A percentile compares a stretch with the other conserved stretches of the same genome.
phyloP scores from a whole-genome alignment of 2,888 invertebrate species.

The Agriotes lineatus region DNA sequence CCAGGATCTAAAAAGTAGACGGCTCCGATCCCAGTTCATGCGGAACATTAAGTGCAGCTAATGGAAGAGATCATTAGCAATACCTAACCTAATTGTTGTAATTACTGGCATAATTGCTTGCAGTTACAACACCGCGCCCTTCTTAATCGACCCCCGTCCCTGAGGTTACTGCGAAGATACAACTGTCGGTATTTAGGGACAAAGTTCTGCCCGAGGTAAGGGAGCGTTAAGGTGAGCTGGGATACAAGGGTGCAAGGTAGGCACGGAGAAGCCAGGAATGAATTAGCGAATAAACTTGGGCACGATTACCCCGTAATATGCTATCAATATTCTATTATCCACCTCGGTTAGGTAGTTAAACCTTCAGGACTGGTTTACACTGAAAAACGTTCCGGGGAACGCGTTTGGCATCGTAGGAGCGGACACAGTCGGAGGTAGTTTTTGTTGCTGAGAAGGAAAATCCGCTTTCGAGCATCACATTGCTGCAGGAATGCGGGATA shows the following conservation, averaged over 20 bases:
- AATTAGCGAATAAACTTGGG: conserved; percentile 42
- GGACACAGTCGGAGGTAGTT: too few species aligned
- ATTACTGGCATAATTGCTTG: conserved; percentile 48
- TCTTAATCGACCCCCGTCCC: conserved; percentile 41
- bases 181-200: conserved; percentile 41
- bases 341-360: conserved; percentile 38
- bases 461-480: too few species aligned
- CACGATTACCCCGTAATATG: conserved; percentile 42
- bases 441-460: too few species aligned
- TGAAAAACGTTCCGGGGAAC: not conserved
- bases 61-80: conserved; percentile 45
- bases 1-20: not conserved
- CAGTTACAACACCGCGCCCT: conserved; percentile 44
- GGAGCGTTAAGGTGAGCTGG: conserved; percentile 1
- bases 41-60: conserved; percentile 42
- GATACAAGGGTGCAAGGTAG: conserved; percentile 1
- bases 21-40: conserved; percentile 20
- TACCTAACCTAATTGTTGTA: conserved; percentile 48
- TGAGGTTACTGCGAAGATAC: conserved; percentile 36
- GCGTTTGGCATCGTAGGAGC: not conserved
- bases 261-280: conserved; percentile 29
- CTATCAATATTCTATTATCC: conserved; percentile 45
- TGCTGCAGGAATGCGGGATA: not conserved
- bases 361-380: conserved; percentile 28
- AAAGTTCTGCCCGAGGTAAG: conserved; percentile 13